A percentile compares a stretch with the other conserved stretches of the same genome.
These are phyloP conservation scores for Acanthoscelides obtectus DNA, from an alignment of 2,888 invertebrate genomes.

Conservation along the genomic window DNA sequence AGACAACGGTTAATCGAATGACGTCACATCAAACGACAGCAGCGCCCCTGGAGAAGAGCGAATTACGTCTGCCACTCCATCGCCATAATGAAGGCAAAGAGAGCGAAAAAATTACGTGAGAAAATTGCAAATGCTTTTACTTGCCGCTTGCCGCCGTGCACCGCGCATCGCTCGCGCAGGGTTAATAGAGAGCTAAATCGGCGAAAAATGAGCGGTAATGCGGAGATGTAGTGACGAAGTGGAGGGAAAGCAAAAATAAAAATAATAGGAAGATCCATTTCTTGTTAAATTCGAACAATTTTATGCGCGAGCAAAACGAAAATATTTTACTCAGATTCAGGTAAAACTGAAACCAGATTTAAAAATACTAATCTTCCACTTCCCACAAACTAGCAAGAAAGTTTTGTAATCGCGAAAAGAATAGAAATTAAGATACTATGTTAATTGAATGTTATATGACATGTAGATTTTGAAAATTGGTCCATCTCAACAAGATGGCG, in stretches of 20 bases:
- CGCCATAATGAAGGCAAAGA: neutral
- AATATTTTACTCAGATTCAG: too few species aligned
- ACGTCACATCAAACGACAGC: neutral
- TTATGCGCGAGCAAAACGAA: neutral
- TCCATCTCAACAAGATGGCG: too few species aligned
- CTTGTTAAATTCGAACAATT: neutral
- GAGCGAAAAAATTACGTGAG: neutral
- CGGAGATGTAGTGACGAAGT: neutral
- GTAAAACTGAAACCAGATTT: too few species aligned
- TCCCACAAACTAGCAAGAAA: too few species aligned
- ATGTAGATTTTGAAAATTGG: too few species aligned
- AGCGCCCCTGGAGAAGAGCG: neutral
- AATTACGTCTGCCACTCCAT: neutral
- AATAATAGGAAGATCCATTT: neutral
- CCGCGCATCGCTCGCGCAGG: neutral
- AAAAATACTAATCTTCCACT: too few species aligned
- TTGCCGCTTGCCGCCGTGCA: too few species aligned
- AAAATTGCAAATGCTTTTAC: neutral
- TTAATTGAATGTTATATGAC: too few species aligned
- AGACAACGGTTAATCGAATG: slow-evolving; percentile 17
- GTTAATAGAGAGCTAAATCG: neutral
- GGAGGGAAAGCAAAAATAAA: neutral
- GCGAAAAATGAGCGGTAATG: neutral
- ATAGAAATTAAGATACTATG: too few species aligned
- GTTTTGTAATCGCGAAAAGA: too few species aligned